Conservation (phyloP, 53 echinoderm and acorn worm species). For the Glandiceps talaboti region DNA sequence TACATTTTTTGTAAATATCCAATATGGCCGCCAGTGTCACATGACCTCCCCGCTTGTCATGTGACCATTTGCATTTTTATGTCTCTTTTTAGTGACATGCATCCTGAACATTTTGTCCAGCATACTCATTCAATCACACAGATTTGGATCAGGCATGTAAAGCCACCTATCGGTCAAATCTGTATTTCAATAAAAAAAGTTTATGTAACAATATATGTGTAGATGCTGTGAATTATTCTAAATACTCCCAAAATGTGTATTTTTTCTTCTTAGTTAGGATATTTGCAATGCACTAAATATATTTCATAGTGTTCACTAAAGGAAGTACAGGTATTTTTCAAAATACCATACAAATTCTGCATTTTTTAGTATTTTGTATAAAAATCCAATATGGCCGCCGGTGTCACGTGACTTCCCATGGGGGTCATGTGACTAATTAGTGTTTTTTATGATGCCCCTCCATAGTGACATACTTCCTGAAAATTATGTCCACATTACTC, state of each 20-base stretch:
- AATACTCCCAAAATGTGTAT: background rate
- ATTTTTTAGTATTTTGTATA: background rate
- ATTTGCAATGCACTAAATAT: background rate
- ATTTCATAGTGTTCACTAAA: background rate
- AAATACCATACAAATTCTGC: background rate
- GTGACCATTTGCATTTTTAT: no score
- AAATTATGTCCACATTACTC: background rate
- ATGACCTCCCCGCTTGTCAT: no score
- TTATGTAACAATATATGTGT: no score
- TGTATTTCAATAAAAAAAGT: no score
- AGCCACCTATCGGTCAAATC: no score
- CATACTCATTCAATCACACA: no score
- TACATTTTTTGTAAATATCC: no score
- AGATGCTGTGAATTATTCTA: no score
- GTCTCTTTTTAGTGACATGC: no score
- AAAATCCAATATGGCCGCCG: background rate
- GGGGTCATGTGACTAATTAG: background rate
- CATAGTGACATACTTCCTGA: background rate
- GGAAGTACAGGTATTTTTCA: background rate
- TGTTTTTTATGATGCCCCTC: background rate
- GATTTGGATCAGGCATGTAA: no score
- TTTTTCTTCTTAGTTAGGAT: background rate
- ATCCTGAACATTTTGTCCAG: no score
- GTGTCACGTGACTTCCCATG: background rate
- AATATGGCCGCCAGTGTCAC: no score